phyloP scores from a whole-genome alignment of 92 coral and sea anemone genomes.

The Zoanthus solanderi region DNA sequence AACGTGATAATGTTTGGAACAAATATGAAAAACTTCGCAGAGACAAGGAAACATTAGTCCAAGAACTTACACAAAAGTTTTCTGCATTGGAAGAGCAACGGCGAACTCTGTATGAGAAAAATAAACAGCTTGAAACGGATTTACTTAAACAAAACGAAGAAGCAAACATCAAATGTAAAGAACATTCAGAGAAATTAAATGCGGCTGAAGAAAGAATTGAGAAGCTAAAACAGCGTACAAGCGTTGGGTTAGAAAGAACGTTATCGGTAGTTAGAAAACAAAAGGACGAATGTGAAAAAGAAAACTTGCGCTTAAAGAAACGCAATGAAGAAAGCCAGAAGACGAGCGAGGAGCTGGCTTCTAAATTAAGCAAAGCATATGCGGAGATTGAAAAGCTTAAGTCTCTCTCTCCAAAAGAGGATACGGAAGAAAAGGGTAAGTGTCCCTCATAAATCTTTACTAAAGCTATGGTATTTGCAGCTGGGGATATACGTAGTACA shows the following conservation, averaged over 20 bases:
- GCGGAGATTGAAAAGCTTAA: constrained; percentile 72
- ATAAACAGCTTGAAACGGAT: constrained; percentile 54
- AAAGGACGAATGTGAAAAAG: constrained; percentile 65
- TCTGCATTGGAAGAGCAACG: constrained; percentile 70
- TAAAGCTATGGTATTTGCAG: no score
- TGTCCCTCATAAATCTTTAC: no score
- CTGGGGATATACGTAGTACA: no score
- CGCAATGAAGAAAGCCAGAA: constrained; percentile 76
- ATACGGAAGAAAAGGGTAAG: constrained; percentile 46
- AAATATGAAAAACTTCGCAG: constrained; percentile 46
- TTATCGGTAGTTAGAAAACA: constrained; percentile 54
- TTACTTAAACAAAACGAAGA: constrained; percentile 42
- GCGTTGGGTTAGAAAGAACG: constrained; percentile 61
- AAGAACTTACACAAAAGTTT: constrained; percentile 70
- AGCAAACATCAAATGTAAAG: constrained; percentile 47
- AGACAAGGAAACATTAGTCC: constrained; percentile 72
- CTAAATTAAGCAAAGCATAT: constrained; percentile 78
- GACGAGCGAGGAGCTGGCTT: constrained; percentile 86
- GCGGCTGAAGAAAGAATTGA: constrained; percentile 51
- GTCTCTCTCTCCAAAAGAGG: not conserved
- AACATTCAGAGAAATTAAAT: constrained; percentile 43
- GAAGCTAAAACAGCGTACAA: constrained; percentile 17
- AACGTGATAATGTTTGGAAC: constrained; percentile 57
- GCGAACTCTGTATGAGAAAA: constrained; percentile 55
- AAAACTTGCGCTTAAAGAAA: constrained; percentile 63